Evolutionary conservation across 2,113 vertebrate genomes (phyloP).

Genomic region (Athene noctua): DNA sequence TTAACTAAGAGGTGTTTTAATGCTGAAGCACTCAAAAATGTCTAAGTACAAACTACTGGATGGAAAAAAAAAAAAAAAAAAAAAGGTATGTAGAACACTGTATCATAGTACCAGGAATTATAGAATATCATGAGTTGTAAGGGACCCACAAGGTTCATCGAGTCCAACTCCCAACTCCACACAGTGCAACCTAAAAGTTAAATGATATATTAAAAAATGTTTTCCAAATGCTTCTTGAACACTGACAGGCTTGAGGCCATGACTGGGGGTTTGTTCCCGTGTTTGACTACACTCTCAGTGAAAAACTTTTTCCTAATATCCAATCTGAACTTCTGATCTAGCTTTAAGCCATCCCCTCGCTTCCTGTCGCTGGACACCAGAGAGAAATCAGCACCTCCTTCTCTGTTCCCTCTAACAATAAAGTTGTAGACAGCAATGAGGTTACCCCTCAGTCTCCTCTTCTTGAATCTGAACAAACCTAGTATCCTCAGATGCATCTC

Average conservation of each 20-base stretch:
- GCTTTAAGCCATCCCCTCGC: too few species aligned
- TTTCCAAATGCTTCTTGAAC: neutral
- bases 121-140: neutral
- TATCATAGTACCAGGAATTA: neutral
- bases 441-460: neutral
- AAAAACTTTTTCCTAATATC: neutral
- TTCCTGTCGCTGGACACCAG: too few species aligned
- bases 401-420: neutral
- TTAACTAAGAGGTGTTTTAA: neutral
- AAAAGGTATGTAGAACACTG: neutral
- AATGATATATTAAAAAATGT: too few species aligned
- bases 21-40: neutral
- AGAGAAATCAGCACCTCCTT: neutral
- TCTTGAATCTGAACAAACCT: neutral
- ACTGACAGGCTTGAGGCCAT: too few species aligned
- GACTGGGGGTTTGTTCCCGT: neutral
- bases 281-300: neutral
- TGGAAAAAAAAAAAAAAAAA: neutral
- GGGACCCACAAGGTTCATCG: rapidly evolving
- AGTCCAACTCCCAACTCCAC: neutral
- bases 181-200: neutral
- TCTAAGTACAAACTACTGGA: neutral
- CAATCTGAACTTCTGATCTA: too few species aligned
- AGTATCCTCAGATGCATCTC: neutral
- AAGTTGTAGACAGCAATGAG: neutral